Evolutionary conservation across 2,888 invertebrate species (phyloP).

Genomic region (Didymodactylos carnosus): DNA sequence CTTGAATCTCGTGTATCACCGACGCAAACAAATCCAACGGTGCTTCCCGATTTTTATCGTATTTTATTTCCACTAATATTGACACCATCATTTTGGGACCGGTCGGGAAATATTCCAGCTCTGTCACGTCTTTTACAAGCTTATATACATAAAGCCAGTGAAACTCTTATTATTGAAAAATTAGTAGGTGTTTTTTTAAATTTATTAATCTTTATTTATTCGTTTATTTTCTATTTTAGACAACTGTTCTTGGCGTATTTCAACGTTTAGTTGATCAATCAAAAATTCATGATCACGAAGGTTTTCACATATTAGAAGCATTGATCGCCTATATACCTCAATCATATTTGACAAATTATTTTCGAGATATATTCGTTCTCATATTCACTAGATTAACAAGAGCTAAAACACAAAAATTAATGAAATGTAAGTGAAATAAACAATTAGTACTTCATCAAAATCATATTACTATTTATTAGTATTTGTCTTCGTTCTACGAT

Average conservation of each 20-base stretch:
- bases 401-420: constrained; percentile 81
- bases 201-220: neutral
- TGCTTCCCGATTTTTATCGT: constrained; percentile 62
- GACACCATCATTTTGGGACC: constrained; percentile 74
- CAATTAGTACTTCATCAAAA: constrained; percentile 20
- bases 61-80: constrained; percentile 70
- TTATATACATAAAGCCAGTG: constrained; percentile 52
- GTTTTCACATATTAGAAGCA: constrained; percentile 68
- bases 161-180: constrained; percentile 40
- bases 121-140: constrained; percentile 73
- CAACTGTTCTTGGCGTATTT: constrained; percentile 62
- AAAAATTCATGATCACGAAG: constrained; percentile 82
- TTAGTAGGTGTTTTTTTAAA: neutral
- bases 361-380: constrained; percentile 67
- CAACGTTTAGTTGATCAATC: constrained; percentile 76
- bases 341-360: constrained; percentile 54
- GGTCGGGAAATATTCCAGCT: constrained; percentile 75
- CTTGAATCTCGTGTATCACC: constrained; percentile 43
- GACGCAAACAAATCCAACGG: no score
- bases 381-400: constrained; percentile 78
- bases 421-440: no score
- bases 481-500: no score
- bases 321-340: constrained; percentile 61
- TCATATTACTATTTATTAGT: no score
- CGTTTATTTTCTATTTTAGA: constrained; percentile 20